A percentile compares a stretch with the other conserved stretches of the same genome.
phyloP scores from a whole-genome alignment of 2,113 vertebrate genomes.

The Anthoscopus minutus region DNA sequence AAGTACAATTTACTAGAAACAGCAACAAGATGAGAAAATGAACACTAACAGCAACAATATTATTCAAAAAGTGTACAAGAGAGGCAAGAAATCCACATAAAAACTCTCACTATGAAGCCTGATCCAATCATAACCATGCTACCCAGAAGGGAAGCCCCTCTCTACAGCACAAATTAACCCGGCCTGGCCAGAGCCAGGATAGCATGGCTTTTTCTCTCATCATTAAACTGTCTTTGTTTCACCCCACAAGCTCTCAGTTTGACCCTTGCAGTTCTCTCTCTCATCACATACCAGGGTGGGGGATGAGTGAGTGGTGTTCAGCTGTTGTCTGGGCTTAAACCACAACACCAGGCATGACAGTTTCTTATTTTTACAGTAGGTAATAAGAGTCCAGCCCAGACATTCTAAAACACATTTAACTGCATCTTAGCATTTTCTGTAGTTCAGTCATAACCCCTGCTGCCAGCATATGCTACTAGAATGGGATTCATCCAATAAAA shows the following conservation, averaged over 20 bases:
- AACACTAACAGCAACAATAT: neutral
- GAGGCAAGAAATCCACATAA: neutral
- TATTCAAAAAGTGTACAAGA: neutral
- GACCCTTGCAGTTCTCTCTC: neutral
- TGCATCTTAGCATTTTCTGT: neutral
- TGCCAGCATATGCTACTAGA: neutral
- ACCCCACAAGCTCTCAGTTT: rapidly evolving
- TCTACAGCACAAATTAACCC: neutral
- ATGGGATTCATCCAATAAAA: conserved; percentile 4
- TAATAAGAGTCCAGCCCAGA: neutral
- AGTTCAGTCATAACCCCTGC: neutral
- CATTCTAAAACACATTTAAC: conserved; percentile 1
- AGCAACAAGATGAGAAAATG: rapidly evolving
- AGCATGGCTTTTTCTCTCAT: neutral
- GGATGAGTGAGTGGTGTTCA: neutral
- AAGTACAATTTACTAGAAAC: neutral
- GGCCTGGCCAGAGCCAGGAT: neutral
- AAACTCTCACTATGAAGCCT: neutral
- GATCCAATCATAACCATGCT: rapidly evolving
- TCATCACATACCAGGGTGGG: neutral
- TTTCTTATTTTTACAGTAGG: neutral
- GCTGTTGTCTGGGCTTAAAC: neutral
- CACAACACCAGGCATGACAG: neutral
- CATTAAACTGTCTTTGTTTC: neutral
- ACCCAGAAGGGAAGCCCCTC: neutral